Evolutionary conservation across 1,140 invertebrate species (phyloP), one percentile per base, ranked within the genome.

Genomic region (Himalopsyche phryganea): DNA sequence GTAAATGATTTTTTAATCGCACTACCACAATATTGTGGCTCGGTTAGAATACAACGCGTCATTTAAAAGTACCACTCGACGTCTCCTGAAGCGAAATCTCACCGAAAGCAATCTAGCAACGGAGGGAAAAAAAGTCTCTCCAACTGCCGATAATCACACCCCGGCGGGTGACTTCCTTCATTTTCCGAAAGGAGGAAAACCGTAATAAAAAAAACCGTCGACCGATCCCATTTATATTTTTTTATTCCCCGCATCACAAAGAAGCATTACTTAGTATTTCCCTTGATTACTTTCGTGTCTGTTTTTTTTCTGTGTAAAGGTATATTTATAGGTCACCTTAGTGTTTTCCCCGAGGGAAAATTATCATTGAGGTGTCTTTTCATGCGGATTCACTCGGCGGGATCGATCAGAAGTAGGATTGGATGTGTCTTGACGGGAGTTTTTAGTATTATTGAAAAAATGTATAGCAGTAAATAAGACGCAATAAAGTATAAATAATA

Each of bases 261-360:
- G 42, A 44, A 48, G 18, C 15, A 33, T 47, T 42, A 55, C 33
- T 55, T 47, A 55, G 52, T 55, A 48, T 55, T 55, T 55, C 38
- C 52, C 20, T 48, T 55, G 52, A 55, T 55, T 55, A 55, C 52
- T 55, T 48, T 47, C 33, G 41, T 36, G 42, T 19, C 23, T 35
- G 50, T 51, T 55, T 48, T 42, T 14, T 32, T 38, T 23, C 19
- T 13, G 19, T 55, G 20, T 36, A 13, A 42, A 38, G 45, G 44
- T 55, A 40, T 55, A 55, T 48, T 47, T 47, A 48, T 55, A 48
- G 52, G 52, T 47, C 15, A 28, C 28, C 23, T 17, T 15, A 20
- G 23, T 45, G 51, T 45, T 54, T 20, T 55, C 38, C 45, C 52
- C 40, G 9, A 4, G 33, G 42, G 52, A 38, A 48, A 55, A 55